phyloP scores from a whole-genome alignment of 2,797 vertebrate genomes.

The Craterocephalus amniculus region DNA sequence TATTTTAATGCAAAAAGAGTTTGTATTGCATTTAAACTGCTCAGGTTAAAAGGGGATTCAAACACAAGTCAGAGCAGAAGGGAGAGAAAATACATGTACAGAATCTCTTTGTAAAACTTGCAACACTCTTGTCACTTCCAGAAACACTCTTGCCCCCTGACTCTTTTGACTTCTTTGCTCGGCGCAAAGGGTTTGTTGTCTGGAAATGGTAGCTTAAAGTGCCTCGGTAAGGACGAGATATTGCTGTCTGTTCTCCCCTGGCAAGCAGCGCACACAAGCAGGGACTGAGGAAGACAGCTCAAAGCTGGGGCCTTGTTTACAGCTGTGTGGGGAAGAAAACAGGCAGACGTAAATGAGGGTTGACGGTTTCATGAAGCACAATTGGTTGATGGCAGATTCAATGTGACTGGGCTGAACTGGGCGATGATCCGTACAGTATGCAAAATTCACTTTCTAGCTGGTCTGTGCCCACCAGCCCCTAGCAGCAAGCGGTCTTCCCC shows the following conservation, averaged over 20 bases:
- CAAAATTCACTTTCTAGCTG: constrained; percentile 96
- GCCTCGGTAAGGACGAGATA: constrained; percentile 80
- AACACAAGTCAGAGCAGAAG: constrained; percentile 57
- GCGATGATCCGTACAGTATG: constrained; percentile 99
- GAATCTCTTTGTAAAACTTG: constrained; percentile 76
- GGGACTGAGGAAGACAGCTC: constrained; percentile 86
- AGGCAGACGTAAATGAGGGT: constrained; percentile 96
- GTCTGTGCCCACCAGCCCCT: constrained; percentile 98
- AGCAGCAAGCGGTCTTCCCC: constrained; percentile 85
- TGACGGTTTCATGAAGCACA: constrained; percentile 99
- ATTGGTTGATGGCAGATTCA: constrained; percentile 96
- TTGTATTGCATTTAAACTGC: neutral
- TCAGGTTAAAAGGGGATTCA: neutral
- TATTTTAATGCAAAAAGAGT: neutral
- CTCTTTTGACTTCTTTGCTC: constrained; percentile 62
- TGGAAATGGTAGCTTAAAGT: constrained; percentile 85
- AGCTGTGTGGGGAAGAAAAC: constrained; percentile 87
- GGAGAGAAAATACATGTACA: constrained; percentile 69
- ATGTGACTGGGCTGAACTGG: constrained; percentile 99
- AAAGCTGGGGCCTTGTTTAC: constrained; percentile 92
- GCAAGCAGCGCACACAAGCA: constrained; percentile 73
- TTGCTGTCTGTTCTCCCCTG: constrained; percentile 83
- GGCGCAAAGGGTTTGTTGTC: constrained; percentile 78
- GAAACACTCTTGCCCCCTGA: constrained; percentile 81
- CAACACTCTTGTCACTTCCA: constrained; percentile 82